Conservation (phyloP, 2,797 vertebrate genomes). For the Gymnothorax reevesii region DNA sequence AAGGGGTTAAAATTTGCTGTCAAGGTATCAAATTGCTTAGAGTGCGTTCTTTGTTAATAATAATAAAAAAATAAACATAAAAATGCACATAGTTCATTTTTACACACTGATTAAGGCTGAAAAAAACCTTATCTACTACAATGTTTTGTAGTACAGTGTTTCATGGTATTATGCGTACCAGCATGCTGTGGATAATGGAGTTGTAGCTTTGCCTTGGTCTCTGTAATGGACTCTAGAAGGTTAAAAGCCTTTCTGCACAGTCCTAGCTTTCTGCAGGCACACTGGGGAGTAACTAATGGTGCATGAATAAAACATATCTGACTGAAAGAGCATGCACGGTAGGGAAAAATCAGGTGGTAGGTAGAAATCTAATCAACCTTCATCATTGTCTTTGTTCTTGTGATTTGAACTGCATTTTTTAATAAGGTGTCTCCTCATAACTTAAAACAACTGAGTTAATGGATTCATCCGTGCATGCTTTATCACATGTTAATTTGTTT, state of each 20-base stretch:
- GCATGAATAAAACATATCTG: conserved; percentile 17
- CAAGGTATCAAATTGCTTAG: too few relatives aligned
- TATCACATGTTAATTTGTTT: background rate
- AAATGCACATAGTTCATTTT: too few relatives aligned
- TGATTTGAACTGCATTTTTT: background rate
- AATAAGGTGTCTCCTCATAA: background rate
- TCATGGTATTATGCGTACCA: background rate
- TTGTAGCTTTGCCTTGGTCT: background rate
- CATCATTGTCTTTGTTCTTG: background rate
- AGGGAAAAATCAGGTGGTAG: background rate
- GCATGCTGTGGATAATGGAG: background rate
- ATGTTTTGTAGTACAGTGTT: too few relatives aligned
- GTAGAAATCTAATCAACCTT: background rate
- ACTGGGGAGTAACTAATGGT: conserved; percentile 19
- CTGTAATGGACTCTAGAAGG: conserved; percentile 10
- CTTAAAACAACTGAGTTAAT: background rate
- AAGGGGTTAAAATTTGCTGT: too few relatives aligned
- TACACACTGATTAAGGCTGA: too few relatives aligned
- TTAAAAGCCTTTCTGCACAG: conserved; percentile 19
- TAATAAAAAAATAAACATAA: too few relatives aligned
- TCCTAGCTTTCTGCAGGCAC: background rate
- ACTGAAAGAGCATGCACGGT: background rate
- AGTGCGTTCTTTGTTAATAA: too few relatives aligned
- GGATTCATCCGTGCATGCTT: background rate
- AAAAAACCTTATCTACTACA: too few relatives aligned